Conservation (phyloP, 2,797 vertebrate genomes). For the Novumbra hubbsi region DNA sequence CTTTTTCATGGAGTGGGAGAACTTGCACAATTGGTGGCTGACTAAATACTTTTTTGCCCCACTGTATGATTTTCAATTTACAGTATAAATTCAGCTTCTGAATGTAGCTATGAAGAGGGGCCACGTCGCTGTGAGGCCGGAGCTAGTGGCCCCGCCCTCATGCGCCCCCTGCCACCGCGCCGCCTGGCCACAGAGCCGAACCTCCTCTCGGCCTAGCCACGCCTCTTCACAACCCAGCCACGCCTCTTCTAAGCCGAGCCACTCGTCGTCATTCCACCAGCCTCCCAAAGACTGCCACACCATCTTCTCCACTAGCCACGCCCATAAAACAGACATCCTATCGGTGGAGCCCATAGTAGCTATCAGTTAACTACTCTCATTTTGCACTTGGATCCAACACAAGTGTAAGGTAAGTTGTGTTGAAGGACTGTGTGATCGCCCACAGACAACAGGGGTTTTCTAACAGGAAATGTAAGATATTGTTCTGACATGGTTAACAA, state of each 20-base stretch:
- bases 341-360: conserved; percentile 82
- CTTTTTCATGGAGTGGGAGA: no score
- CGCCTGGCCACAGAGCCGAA: conserved; percentile 76
- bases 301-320: conserved; percentile 68
- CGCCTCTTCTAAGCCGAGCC: conserved; percentile 30
- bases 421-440: background rate
- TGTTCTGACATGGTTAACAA: background rate
- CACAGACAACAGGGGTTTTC: background rate
- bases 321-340: conserved; percentile 78
- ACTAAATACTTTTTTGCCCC: no score
- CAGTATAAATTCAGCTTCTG: no score
- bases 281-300: conserved; percentile 61
- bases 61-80: no score
- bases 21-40: no score
- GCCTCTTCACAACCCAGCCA: conserved; percentile 74
- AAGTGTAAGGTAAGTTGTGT: background rate
- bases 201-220: conserved; percentile 51
- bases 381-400: background rate
- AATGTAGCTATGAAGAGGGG: no score
- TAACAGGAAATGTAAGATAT: background rate
- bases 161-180: conserved; percentile 57
- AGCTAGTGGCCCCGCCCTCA: conserved; percentile 45
- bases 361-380: conserved; percentile 62
- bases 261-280: conserved; percentile 5
- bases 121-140: conserved; percentile 40